Conservation (phyloP, 2,888 invertebrate species). For the Plutella xylostella region DNA sequence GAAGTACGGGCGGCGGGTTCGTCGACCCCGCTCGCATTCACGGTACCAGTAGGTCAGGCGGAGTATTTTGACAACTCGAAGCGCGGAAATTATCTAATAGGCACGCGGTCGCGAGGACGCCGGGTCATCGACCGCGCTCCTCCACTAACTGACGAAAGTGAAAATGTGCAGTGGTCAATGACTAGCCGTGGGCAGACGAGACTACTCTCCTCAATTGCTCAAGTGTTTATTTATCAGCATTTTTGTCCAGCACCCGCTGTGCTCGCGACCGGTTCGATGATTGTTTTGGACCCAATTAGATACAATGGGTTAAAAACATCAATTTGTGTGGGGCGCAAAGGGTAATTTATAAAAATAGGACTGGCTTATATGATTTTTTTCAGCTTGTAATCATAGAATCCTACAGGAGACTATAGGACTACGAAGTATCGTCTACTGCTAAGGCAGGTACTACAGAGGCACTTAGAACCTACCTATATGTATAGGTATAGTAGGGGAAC, state of each 20-base stretch:
- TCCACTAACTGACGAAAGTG: slow-evolving; percentile 53
- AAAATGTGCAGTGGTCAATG: slow-evolving; percentile 22
- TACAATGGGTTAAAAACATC: no score
- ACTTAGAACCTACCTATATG: no score
- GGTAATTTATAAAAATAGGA: no score
- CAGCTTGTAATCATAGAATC: no score
- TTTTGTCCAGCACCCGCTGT: no score
- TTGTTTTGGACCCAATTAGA: no score
- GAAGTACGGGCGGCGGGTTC: neutral
- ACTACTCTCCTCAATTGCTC: slow-evolving; percentile 9
- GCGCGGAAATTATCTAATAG: slow-evolving; percentile 67
- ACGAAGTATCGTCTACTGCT: no score
- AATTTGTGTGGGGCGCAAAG: no score
- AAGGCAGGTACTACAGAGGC: no score
- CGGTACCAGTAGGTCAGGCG: slow-evolving; percentile 2
- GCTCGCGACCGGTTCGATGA: neutral
- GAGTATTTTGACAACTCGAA: slow-evolving; percentile 1
- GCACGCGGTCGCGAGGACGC: slow-evolving; percentile 63
- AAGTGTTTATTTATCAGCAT: slow-evolving; percentile 3
- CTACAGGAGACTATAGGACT: no score
- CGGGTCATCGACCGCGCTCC: slow-evolving; percentile 47
- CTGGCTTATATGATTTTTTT: no score
- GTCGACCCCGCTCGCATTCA: slow-evolving; percentile 30
- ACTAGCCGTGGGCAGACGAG: slow-evolving; percentile 10
- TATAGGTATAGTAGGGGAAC: no score